Percentiles rank a stretch among this genome's conserved stretches.
These are phyloP conservation scores for Lacerta viridis DNA, from an alignment of 2,797 vertebrate species.

Conservation along the genomic window DNA sequence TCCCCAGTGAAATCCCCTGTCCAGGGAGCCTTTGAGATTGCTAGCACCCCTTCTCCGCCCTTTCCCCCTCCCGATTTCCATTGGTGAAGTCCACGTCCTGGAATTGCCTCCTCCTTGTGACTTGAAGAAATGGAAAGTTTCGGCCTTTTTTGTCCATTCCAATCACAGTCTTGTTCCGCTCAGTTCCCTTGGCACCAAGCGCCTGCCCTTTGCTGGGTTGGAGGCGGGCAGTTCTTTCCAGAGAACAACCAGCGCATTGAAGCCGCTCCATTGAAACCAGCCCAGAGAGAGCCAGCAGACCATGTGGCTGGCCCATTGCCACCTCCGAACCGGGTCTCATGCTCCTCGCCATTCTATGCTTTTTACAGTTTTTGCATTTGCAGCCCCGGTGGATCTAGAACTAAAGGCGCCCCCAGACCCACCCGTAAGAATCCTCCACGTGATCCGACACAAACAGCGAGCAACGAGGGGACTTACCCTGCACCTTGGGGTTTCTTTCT, in stretches of 20 bases:
- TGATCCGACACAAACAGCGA: slow-evolving; percentile 29
- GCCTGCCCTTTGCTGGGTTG: slow-evolving; percentile 58
- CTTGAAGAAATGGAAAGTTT: slow-evolving; percentile 69
- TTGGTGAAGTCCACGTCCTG: too few species aligned
- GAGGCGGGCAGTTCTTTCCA: background rate
- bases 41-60: too few species aligned
- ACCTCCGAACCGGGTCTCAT: accelerated
- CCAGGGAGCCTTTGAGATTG: too few species aligned
- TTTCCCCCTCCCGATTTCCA: too few species aligned
- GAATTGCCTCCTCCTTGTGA: background rate
- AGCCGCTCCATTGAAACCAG: slow-evolving; percentile 56
- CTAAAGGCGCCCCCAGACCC: background rate
- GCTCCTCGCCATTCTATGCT: too few species aligned
- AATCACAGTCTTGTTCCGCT: slow-evolving; percentile 62
- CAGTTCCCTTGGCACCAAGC: slow-evolving; percentile 65
- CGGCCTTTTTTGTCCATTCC: slow-evolving; percentile 59
- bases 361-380: background rate
- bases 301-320: slow-evolving; percentile 47
- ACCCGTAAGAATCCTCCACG: background rate
- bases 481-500: slow-evolving; percentile 63
- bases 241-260: slow-evolving; percentile 66
- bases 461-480: slow-evolving; percentile 72
- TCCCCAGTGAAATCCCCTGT: background rate
- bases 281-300: slow-evolving; percentile 37
- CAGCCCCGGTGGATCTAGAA: accelerated